phyloP scores from a whole-genome alignment of 2,888 invertebrate species.

The Drosophila stalkeri region DNA sequence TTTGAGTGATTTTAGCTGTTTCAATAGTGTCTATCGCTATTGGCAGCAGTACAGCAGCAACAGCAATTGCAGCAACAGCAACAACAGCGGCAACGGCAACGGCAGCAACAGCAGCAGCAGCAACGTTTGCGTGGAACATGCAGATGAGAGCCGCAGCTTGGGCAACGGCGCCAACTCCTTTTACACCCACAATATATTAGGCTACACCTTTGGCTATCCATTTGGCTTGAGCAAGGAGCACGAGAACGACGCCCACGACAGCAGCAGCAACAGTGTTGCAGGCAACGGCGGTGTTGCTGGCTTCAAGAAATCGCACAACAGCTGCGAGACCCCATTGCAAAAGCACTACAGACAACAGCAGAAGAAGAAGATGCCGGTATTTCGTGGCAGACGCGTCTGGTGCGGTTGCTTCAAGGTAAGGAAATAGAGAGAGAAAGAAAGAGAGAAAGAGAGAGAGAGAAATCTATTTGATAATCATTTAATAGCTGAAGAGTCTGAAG shows the following conservation, averaged over 20 bases:
- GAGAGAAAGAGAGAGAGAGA: background rate
- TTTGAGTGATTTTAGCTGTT: constrained; percentile 87
- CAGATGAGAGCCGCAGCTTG: constrained; percentile 59
- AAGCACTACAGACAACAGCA: constrained; percentile 85
- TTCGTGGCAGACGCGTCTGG: constrained; percentile 87
- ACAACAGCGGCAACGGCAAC: constrained; percentile 18
- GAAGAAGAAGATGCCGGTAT: constrained; percentile 88
- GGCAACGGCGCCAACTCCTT: constrained; percentile 76
- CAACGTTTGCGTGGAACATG: constrained; percentile 50
- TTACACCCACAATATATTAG: constrained; percentile 84
- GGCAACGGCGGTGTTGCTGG: constrained; percentile 16
- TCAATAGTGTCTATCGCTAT: constrained; percentile 82
- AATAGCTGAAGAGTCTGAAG: too few species aligned
- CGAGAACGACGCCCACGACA: constrained; percentile 27
- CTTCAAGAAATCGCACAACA: constrained; percentile 36
- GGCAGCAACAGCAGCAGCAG: constrained; percentile 14
- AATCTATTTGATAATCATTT: background rate
- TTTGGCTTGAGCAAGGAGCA: constrained; percentile 73
- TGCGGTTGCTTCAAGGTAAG: constrained; percentile 94
- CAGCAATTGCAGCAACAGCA: constrained; percentile 35
- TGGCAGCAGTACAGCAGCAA: constrained; percentile 73
- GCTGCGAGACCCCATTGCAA: constrained; percentile 84
- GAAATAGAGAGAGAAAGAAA: too few species aligned
- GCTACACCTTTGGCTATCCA: constrained; percentile 82
- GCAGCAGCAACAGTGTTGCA: constrained; percentile 28